Evolutionary conservation across 2,888 invertebrate species (phyloP).

Genomic region (Pachycephus smyrnensis): DNA sequence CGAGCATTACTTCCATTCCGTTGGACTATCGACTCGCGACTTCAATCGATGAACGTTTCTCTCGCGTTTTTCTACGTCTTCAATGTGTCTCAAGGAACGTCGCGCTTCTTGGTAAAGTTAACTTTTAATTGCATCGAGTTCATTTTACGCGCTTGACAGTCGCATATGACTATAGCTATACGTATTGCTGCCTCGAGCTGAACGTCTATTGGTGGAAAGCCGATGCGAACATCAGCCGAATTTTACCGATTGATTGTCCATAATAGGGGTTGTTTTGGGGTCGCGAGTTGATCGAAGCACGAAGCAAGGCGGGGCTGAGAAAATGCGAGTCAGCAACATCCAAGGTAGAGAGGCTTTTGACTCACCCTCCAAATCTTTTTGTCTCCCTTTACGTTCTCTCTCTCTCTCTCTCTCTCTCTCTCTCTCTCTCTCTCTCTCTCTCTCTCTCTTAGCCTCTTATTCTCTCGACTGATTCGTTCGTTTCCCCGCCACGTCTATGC

Average conservation of each 20-base stretch:
- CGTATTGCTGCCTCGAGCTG: neutral
- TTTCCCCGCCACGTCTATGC: constrained; percentile 21
- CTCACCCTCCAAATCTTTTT: neutral
- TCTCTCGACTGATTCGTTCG: neutral
- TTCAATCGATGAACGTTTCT: neutral
- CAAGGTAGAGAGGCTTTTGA: constrained; percentile 37
- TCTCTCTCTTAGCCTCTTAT: neutral
- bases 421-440: neutral
- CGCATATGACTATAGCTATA: neutral
- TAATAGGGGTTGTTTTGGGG: constrained; percentile 5
- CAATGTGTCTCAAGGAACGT: neutral
- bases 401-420: neutral
- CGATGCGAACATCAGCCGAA: constrained; percentile 25
- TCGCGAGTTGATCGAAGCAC: constrained; percentile 51
- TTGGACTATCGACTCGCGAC: neutral
- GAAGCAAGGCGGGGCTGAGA: constrained; percentile 60
- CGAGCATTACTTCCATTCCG: neutral
- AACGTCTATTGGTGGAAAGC: neutral
- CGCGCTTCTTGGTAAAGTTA: neutral
- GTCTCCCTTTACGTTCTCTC: neutral
- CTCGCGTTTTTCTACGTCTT: neutral
- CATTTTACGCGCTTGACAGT: neutral
- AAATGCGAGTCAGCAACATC: constrained; percentile 61
- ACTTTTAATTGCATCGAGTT: neutral
- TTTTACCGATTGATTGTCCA: constrained; percentile 27